Evolutionary conservation across 1,140 invertebrate species (phyloP), one percentile per base, ranked within the genome.

Genomic region (Cotesia typhae): DNA sequence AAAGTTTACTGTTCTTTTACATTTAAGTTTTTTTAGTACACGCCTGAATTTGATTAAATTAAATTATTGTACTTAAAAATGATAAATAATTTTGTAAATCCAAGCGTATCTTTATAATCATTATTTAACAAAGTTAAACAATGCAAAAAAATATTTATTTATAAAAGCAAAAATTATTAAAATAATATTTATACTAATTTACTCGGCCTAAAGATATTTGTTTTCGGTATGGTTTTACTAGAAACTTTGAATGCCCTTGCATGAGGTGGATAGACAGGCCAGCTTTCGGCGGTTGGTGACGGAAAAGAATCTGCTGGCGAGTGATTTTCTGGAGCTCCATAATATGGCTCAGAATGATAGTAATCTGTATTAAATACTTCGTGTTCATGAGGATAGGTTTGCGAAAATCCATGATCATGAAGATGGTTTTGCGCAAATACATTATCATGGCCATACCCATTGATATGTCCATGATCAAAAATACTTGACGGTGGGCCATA

Each of bases 181-280:
- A 28, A 2, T 2, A 28, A 28, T 28, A 1, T 28, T 28, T 57
- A 57, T 57, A 9, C 53, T 6, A 57, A 0, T 20, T 57, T 14
- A 57, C 10, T 61, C 1, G 28, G 59, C 7, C 3, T 17, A 28
- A 61, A 61, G 3, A 6, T 28, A 61, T 12, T 35, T 3, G 59
- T 61, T 28, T 61, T 10, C 28, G 28, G 28, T 28, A 28, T 17
- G 4, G 6, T 35, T 28, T 28, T 61, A 3, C 14, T n/a, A 14
- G 59, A 20, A 52, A 59, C 47, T 51, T 63, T 70, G 4, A 57
- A 51, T 41, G 14, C 12, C 2, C 59, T 61, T 12, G 38, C 37
- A 51, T 41, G 51, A 17, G 59, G 57, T 35, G 38, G 37, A 35
- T 70, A 63, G 61, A 61, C 7, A 3, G 68, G 68, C 14, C 41